Percentiles rank a stretch among this genome's conserved stretches.
These are phyloP conservation scores for Tragelaphus imberbis DNA, from an alignment of 2,113 vertebrate genomes.

Conservation along the genomic window DNA sequence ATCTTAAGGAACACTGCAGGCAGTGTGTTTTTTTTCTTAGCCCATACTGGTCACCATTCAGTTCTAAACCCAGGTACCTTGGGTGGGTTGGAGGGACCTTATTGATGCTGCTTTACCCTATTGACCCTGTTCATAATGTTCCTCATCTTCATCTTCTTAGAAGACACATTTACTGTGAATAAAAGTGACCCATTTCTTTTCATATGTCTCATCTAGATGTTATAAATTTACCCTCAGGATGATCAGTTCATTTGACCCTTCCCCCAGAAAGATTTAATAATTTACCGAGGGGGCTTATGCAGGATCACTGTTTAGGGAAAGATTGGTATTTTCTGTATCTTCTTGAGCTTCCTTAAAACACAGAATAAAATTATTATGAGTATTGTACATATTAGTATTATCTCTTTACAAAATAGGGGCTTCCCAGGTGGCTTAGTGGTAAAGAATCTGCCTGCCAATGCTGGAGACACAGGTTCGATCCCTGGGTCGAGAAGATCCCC, in stretches of 20 bases:
- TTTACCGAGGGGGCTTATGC: slow-evolving; percentile 37
- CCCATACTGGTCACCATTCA: slow-evolving; percentile 58
- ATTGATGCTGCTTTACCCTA: slow-evolving; percentile 34
- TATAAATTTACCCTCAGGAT: slow-evolving; percentile 34
- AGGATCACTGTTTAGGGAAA: slow-evolving; percentile 35
- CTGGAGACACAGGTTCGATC: background rate
- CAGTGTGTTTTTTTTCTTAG: slow-evolving; percentile 66
- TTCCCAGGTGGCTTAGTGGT: background rate
- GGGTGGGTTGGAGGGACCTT: slow-evolving; percentile 55
- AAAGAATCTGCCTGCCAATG: background rate
- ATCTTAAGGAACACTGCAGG: slow-evolving; percentile 72
- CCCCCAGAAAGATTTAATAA: slow-evolving; percentile 35
- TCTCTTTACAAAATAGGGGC: background rate
- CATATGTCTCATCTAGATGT: slow-evolving; percentile 48
- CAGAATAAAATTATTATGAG: slow-evolving; percentile 20
- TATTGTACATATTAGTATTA: background rate
- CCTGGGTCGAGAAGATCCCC: background rate
- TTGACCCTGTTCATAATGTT: slow-evolving; percentile 10
- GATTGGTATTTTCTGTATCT: slow-evolving; percentile 17
- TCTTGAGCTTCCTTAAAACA: slow-evolving; percentile 57
- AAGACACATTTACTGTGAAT: slow-evolving; percentile 33
- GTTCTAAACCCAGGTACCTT: slow-evolving; percentile 55
- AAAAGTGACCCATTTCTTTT: slow-evolving; percentile 45
- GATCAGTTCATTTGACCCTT: slow-evolving; percentile 35
- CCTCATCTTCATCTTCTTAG: slow-evolving; percentile 54